Evolutionary conservation across 1,140 invertebrate genomes (phyloP).

Genomic region (Drosophila kikkawai): DNA sequence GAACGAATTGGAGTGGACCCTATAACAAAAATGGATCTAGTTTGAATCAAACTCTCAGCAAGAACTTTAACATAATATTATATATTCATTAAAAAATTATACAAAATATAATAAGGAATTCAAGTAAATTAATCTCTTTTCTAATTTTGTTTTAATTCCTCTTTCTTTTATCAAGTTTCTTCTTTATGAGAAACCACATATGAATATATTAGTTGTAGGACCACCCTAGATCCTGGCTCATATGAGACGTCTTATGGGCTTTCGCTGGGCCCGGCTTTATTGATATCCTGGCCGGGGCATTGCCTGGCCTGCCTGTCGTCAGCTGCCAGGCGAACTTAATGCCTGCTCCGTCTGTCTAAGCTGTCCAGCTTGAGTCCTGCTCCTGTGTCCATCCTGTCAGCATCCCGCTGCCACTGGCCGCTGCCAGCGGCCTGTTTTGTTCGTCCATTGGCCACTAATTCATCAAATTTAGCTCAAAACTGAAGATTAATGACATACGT

Average conservation of each 20-base stretch:
- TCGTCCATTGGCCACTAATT: conserved; percentile 78
- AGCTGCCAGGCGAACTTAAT: conserved; percentile 78
- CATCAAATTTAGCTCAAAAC: conserved; percentile 83
- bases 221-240: conserved; percentile 20
- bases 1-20: conserved; percentile 36
- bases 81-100: too few relatives aligned
- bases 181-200: not conserved
- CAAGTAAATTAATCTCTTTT: too few relatives aligned
- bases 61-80: too few relatives aligned
- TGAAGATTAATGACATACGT: conserved; percentile 82
- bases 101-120: too few relatives aligned
- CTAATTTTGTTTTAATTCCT: too few relatives aligned
- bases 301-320: conserved; percentile 57
- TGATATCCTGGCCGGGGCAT: conserved; percentile 65
- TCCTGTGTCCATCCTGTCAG: conserved; percentile 24
- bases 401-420: conserved; percentile 6
- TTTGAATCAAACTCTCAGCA: too few relatives aligned
- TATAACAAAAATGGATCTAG: not conserved
- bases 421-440: conserved; percentile 53
- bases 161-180: too few relatives aligned
- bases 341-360: conserved; percentile 45
- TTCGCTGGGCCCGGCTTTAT: conserved; percentile 62
- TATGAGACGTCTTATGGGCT: conserved; percentile 43
- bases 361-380: conserved; percentile 26
- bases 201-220: conserved; percentile 3